These are phyloP conservation scores for Chromobotia macracanthus DNA, from an alignment of 2,797 vertebrate species.

Conservation along the genomic window DNA sequence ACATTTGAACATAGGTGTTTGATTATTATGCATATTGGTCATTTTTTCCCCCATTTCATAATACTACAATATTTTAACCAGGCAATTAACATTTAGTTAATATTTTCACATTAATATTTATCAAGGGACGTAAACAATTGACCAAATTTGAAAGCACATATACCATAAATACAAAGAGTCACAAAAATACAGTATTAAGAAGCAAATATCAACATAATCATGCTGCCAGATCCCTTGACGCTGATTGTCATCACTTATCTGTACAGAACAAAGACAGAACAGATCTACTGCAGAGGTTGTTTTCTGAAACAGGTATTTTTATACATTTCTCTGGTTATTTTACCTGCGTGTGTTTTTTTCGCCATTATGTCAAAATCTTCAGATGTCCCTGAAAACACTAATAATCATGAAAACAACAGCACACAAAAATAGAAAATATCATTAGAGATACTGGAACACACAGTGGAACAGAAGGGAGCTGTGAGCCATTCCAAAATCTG, in stretches of 20 bases:
- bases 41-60: no score
- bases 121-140: no score
- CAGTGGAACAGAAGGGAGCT: constrained; percentile 4
- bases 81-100: no score
- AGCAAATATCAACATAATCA: no score
- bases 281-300: not conserved
- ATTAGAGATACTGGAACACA: not conserved
- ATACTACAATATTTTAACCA: no score
- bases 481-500: not conserved
- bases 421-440: not conserved
- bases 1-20: no score
- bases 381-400: not conserved
- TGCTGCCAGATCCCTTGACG: not conserved
- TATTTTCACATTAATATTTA: no score
- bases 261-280: not conserved
- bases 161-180: no score
- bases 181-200: no score
- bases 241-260: not conserved
- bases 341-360: not conserved
- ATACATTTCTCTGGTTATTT: not conserved
- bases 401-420: not conserved
- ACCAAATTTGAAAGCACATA: no score
- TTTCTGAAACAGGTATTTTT: not conserved
- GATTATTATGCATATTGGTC: no score
- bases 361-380: not conserved